These are phyloP conservation scores for Scelioninae gen. 1 DNA, from an alignment of 2,888 invertebrate genomes.

Conservation along the genomic window DNA sequence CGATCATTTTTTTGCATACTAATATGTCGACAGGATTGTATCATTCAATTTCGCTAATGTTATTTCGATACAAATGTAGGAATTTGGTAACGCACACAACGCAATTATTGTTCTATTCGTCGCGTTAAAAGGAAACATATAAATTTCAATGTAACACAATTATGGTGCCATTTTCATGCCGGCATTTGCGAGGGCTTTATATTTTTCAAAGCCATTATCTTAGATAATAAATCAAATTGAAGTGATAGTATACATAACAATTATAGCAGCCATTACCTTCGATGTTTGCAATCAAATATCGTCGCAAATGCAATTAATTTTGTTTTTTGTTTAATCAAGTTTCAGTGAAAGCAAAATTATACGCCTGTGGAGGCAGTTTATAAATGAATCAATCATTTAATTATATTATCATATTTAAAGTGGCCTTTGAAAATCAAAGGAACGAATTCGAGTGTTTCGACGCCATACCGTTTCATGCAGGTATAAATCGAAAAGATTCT, in stretches of 20 bases:
- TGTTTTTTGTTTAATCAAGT: background rate
- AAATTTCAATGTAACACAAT: constrained; percentile 31
- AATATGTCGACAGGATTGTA: constrained; percentile 1
- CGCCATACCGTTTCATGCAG: constrained; percentile 31
- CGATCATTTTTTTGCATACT: background rate
- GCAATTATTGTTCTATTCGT: constrained; percentile 39
- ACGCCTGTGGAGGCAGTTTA: background rate
- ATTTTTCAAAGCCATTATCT: constrained; percentile 28
- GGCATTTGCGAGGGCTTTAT: background rate
- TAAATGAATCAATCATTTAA: constrained; percentile 14
- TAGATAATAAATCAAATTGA: constrained; percentile 25
- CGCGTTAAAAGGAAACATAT: constrained; percentile 27
- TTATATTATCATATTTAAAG: constrained; percentile 19
- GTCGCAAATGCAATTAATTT: background rate
- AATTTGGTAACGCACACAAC: constrained; percentile 14
- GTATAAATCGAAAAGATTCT: constrained; percentile 43
- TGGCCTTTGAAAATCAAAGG: constrained; percentile 26
- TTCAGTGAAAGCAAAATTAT: constrained; percentile 6
- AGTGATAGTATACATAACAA: background rate
- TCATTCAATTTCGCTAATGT: constrained; percentile 21
- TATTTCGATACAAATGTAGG: constrained; percentile 19
- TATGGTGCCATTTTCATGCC: background rate
- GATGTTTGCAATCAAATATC: constrained; percentile 1
- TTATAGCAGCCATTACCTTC: background rate
- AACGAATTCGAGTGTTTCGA: constrained; percentile 8